Conservation (phyloP, 2,797 vertebrate species). For the Heterohyrax brucei region DNA sequence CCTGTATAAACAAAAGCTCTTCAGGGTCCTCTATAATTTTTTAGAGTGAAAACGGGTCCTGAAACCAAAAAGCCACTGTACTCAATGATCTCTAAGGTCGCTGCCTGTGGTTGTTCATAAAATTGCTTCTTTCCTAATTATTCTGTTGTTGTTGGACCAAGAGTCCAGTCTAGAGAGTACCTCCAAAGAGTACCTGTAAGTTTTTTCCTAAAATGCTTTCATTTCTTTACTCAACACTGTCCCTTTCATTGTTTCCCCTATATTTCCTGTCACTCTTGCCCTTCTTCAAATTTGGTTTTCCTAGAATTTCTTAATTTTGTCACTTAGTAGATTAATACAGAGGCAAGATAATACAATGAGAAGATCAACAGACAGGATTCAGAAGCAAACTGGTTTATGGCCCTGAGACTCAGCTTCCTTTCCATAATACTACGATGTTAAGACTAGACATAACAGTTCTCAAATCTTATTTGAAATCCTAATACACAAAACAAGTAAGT, state of each 20-base stretch:
- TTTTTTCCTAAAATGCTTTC: not conserved
- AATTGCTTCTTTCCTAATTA: not conserved
- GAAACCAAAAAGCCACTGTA: constrained; percentile 2
- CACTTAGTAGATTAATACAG: not conserved
- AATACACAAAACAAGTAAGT: not conserved
- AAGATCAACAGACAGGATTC: not conserved
- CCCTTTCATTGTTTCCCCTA: not conserved
- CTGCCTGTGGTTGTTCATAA: not conserved
- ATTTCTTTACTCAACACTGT: not conserved
- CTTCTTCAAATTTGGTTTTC: not conserved
- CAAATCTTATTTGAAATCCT: not conserved
- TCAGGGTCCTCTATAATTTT: not conserved
- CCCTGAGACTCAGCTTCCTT: not conserved
- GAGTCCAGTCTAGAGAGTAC: not conserved
- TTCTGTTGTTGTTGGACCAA: not conserved
- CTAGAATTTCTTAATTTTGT: not conserved
- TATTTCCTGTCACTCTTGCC: not conserved
- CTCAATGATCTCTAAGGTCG: not conserved
- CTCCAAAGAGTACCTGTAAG: not conserved
- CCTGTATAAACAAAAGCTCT: not conserved
- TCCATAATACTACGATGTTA: not conserved
- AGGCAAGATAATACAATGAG: not conserved
- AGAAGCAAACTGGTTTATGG: not conserved
- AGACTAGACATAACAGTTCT: not conserved
- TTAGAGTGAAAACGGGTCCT: not conserved